phyloP scores from a whole-genome alignment of 2,113 vertebrate species.

The Candoia aspera region DNA sequence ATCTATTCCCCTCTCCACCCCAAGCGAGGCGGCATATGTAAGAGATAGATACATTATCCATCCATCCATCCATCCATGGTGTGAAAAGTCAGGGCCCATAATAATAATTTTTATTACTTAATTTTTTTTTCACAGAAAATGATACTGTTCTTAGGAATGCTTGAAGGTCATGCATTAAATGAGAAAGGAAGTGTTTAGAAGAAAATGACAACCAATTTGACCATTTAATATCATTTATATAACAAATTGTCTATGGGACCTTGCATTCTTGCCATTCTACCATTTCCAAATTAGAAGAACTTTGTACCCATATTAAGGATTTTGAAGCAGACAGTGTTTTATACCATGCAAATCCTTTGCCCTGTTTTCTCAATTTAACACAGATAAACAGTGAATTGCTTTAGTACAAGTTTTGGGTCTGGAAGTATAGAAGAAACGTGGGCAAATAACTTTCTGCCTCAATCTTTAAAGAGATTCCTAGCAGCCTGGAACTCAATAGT shows the following conservation, averaged over 20 bases:
- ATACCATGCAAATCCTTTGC: not conserved
- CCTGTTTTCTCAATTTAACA: not conserved
- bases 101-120: not conserved
- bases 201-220: not conserved
- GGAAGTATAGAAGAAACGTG: not conserved
- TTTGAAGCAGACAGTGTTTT: not conserved
- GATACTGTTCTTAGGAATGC: not conserved
- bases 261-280: not conserved
- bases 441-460: slow-evolving; percentile 38
- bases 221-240: not conserved
- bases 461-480: slow-evolving; percentile 40
- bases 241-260: not conserved
- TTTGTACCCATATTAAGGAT: not conserved
- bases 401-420: not conserved
- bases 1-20: no score
- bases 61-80: not conserved
- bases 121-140: not conserved
- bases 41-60: not conserved
- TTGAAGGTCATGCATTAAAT: not conserved
- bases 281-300: not conserved
- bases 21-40: no score
- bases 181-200: not conserved
- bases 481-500: slow-evolving; percentile 52
- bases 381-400: not conserved
- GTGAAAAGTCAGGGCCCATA: not conserved